phyloP scores from a whole-genome alignment of 2,797 vertebrate genomes.

The Mastacembelus armatus region DNA sequence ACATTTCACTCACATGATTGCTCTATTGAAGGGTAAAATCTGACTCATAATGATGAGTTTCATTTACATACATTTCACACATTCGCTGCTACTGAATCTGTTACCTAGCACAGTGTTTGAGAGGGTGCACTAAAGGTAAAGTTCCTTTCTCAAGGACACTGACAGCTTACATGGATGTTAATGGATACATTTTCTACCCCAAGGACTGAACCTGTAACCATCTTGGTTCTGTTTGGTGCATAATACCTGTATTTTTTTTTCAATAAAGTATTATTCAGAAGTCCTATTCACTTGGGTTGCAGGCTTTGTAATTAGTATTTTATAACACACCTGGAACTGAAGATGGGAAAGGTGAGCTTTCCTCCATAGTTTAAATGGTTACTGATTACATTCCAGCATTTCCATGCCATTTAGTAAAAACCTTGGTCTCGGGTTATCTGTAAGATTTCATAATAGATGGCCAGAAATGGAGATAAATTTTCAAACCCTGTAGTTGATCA shows the following conservation, averaged over 20 bases:
- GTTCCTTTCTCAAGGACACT: slow-evolving; percentile 41
- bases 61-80: slow-evolving; percentile 36
- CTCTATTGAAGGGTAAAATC: background rate
- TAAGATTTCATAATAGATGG: too few species aligned
- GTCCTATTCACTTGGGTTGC: background rate
- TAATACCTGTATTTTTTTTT: too few species aligned
- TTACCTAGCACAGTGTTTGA: background rate
- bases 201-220: slow-evolving; percentile 1
- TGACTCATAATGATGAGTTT: background rate
- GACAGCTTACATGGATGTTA: slow-evolving; percentile 18
- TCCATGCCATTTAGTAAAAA: background rate
- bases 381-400: background rate
- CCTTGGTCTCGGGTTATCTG: background rate
- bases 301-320: too few species aligned
- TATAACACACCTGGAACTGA: too few species aligned
- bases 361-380: background rate
- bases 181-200: slow-evolving; percentile 17
- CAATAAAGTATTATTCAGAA: slow-evolving; percentile 14
- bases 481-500: too few species aligned
- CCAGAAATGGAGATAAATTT: too few species aligned
- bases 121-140: background rate
- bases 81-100: slow-evolving; percentile 17
- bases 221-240: too few species aligned
- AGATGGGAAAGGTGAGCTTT: too few species aligned
- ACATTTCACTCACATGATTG: background rate